A percentile compares a stretch with the other conserved stretches of the same genome.
Conservation (phyloP, 2,113 vertebrate genomes). For the Entosphenus tridentatus region DNA sequence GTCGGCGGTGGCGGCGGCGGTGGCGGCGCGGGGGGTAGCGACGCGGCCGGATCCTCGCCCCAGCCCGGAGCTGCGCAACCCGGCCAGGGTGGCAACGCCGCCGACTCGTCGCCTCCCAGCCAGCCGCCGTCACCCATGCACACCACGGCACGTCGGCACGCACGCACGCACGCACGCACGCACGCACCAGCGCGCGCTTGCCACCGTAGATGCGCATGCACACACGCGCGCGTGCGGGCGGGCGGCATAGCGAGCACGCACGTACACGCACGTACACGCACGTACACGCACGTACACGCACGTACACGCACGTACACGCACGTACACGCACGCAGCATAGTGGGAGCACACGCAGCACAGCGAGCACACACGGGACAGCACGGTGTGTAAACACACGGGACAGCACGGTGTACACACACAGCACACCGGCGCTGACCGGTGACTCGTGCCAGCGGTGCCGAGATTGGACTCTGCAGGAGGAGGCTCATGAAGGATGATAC, state of each 20-base stretch:
- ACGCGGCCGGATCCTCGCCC: constrained; percentile 91
- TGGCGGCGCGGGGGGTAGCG: constrained; percentile 88
- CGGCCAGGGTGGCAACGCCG: background rate
- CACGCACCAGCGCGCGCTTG: no score
- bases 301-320: background rate
- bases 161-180: background rate
- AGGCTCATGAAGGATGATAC: no score
- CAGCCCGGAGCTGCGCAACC: constrained; percentile 53
- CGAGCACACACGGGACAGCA: background rate
- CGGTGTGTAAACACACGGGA: background rate
- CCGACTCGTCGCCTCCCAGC: background rate
- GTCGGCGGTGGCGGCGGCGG: constrained; percentile 99
- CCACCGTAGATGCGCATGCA: no score
- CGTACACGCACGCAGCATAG: background rate
- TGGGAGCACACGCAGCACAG: background rate
- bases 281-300: background rate
- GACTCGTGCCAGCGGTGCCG: no score
- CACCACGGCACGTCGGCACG: background rate
- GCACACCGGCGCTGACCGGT: no score
- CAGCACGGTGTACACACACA: background rate
- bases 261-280: background rate
- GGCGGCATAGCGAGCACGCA: background rate
- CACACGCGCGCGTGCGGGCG: background rate
- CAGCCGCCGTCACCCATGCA: background rate
- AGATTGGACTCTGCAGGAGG: no score